phyloP scores from a whole-genome alignment of 2,113 vertebrate species.

The Genyomyrus donnyi region DNA sequence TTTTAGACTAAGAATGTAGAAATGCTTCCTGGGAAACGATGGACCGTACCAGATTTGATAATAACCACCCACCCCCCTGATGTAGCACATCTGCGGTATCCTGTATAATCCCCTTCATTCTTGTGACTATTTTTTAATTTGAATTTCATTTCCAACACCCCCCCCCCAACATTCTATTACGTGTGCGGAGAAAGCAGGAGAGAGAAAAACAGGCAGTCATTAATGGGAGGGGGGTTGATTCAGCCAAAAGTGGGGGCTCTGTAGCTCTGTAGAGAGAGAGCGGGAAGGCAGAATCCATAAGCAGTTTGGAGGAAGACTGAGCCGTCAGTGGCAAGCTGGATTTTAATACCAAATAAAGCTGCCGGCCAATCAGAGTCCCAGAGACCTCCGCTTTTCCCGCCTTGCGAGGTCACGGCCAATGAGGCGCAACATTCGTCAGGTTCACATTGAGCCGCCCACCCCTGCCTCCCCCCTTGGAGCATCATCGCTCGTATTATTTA shows the following conservation, averaged over 20 bases:
- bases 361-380: neutral
- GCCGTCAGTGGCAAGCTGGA: neutral
- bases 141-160: neutral
- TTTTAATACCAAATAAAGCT: neutral
- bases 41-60: neutral
- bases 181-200: neutral
- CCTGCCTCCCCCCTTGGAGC: neutral
- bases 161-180: neutral
- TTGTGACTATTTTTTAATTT: neutral
- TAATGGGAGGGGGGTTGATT: neutral
- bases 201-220: neutral
- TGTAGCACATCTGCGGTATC: neutral
- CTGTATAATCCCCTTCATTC: neutral
- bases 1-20: neutral
- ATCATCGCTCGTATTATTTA: neutral
- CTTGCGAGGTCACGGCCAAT: neutral
- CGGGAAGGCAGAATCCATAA: neutral
- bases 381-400: neutral
- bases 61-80: neutral
- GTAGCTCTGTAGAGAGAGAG: neutral
- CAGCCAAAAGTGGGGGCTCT: neutral
- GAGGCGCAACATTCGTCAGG: neutral
- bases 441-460: neutral
- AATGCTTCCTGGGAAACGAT: neutral
- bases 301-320: neutral